phyloP scores from a whole-genome alignment of 2,797 vertebrate species.

The Pelodytes ibericus region DNA sequence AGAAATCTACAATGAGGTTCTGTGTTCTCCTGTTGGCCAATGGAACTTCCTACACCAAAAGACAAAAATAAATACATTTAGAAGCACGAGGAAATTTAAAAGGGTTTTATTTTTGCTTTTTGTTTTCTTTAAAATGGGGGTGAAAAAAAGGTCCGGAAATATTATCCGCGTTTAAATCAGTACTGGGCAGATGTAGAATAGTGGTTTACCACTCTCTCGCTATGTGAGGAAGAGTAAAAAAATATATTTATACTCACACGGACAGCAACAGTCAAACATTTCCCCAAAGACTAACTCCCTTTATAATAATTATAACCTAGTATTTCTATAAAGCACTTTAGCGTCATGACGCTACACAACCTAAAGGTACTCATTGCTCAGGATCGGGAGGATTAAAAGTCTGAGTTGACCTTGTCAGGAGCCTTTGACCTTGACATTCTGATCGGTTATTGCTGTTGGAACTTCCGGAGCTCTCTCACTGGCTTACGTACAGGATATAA shows the following conservation, averaged over 20 bases:
- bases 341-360: too few species aligned
- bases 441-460: too few species aligned
- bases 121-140: not conserved
- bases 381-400: too few species aligned
- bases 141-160: not conserved
- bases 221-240: constrained; percentile 15
- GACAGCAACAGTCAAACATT: not conserved
- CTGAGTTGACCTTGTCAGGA: too few species aligned
- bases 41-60: not conserved
- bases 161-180: not conserved
- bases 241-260: constrained; percentile 22
- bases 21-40: not conserved
- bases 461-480: too few species aligned
- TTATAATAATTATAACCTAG: too few species aligned
- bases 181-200: not conserved
- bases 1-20: not conserved
- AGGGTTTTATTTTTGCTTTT: not conserved
- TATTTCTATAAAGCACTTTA: too few species aligned
- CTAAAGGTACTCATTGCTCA: too few species aligned
- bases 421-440: too few species aligned
- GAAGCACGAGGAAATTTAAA: not conserved
- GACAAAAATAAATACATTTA: not conserved
- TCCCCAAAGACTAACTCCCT: not conserved
- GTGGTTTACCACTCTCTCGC: constrained; percentile 36
- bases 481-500: constrained; percentile 3